A percentile compares a stretch with the other conserved stretches of the same genome.
phyloP scores from a whole-genome alignment of 2,113 vertebrate species.

The Antigone vipio region DNA sequence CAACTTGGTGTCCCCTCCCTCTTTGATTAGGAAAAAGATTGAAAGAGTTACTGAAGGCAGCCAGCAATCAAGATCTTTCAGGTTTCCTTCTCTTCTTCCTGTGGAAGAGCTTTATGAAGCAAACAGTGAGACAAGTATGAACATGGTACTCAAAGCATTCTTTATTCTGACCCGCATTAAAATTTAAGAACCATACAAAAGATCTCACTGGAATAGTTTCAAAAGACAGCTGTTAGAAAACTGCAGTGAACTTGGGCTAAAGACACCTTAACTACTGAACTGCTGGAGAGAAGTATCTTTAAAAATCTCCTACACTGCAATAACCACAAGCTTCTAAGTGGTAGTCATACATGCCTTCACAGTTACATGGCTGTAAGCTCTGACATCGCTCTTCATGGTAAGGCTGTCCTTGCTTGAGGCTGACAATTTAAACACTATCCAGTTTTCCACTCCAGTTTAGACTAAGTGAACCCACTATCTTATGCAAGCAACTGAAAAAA shows the following conservation, averaged over 20 bases:
- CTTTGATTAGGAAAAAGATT: not conserved
- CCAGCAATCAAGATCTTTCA: not conserved
- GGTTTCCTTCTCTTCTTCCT: not conserved
- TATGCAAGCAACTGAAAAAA: not conserved
- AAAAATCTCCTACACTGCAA: not conserved
- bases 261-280: not conserved
- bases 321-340: not conserved
- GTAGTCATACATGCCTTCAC: not conserved
- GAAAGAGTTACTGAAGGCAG: not conserved
- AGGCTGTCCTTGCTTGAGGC: not conserved
- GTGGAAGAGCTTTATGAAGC: not conserved
- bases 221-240: not conserved
- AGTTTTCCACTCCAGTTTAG: not conserved
- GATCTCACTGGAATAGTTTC: not conserved
- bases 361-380: not conserved
- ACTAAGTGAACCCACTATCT: not conserved
- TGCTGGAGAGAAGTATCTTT: not conserved
- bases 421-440: not conserved
- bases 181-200: not conserved
- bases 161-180: not conserved
- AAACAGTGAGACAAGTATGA: not conserved
- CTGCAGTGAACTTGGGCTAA: not conserved
- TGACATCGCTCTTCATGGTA: accelerated
- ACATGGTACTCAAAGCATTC: not conserved
- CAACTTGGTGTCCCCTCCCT: not conserved